Base-by-base conservation (phyloP, 2,888 invertebrate species). In the Hypena proboscidalis region DNA sequence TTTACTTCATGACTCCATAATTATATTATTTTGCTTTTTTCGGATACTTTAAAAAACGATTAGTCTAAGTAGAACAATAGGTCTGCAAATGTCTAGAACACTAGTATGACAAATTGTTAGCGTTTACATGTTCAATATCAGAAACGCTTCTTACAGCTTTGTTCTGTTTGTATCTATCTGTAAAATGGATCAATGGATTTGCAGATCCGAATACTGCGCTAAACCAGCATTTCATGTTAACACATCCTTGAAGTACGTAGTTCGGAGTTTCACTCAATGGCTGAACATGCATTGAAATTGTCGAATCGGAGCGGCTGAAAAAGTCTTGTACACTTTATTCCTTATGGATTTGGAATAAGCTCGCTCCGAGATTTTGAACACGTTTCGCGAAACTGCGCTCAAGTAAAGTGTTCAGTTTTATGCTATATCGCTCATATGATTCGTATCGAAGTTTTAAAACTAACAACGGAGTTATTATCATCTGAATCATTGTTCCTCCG, bases 211-310 rank as follows among this genome's bases (percentile, higher is more conserved):
- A 22, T 15, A 29, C 15, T 22, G 15, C n/a, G 29, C 7, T 22
- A 29, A 36, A 14, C 30, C 29, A 21, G 23, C 20, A 22, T 27
- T 32, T 17, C 22, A 29, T 14, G 30, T 39, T 23, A 27, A 39
- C 26, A 20, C 30, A 19, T 32, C 38, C 14, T 31, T 21, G 25
- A 36, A 44, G 34, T 25, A 20, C 14, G 11, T 32, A 33, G 20
- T 42, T 31, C 17, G 20, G 25, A 30, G 41, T 33, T 52, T 22
- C 11, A 23, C 27, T 46, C 39, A 37, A 37, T 46, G 17, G 42
- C 14, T 40, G 27, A 46, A 38, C 59, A 47, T 56, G 59, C 37
- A 58, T 38, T 37, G 34, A 40, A 43, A 38, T 53, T 37, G 42
- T 32, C 7, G 38, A 54, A 39, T 39, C 30, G 26, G 17, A 34